Percentiles rank a stretch among this genome's conserved stretches.
phyloP scores from a whole-genome alignment of 1,140 invertebrate species.

The Nylanderia fulva region DNA sequence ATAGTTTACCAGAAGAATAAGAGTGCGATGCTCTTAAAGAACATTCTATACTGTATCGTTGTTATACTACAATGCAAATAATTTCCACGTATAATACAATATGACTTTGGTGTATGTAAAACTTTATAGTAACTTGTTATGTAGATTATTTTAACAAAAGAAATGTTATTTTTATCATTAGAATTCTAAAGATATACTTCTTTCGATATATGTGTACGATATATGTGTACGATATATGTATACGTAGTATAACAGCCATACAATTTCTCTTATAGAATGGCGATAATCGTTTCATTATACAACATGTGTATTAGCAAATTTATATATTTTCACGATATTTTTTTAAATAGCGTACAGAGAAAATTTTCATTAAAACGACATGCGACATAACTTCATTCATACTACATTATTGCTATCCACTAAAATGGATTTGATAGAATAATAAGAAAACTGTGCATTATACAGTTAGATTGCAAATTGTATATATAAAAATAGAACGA shows the following conservation, averaged over 20 bases:
- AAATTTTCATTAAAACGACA: constrained; percentile 40
- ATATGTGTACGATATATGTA: background rate
- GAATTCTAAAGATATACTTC: background rate
- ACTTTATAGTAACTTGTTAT: constrained; percentile 6
- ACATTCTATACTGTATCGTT: constrained; percentile 50
- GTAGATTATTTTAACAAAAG: background rate
- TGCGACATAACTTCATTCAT: constrained; percentile 12
- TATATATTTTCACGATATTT: constrained; percentile 66
- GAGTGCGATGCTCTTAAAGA: constrained; percentile 32
- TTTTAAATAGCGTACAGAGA: constrained; percentile 52
- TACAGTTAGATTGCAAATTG: constrained; percentile 68
- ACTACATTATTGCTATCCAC: constrained; percentile 43
- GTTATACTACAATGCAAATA: constrained; percentile 48
- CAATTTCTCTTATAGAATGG: constrained; percentile 48
- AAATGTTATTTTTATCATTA: constrained; percentile 9
- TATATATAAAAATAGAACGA: constrained; percentile 67
- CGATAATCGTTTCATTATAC: constrained; percentile 55
- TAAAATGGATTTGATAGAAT: constrained; percentile 61
- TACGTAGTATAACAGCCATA: constrained; percentile 43
- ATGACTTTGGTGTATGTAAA: constrained; percentile 20
- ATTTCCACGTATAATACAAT: background rate
- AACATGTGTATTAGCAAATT: constrained; percentile 53
- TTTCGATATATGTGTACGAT: background rate
- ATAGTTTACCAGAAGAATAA: constrained; percentile 76
- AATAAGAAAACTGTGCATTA: constrained; percentile 54